Evolutionary conservation across 2,888 invertebrate species (phyloP), one percentile per base, ranked within the genome.

Genomic region (Rhorus exstirpatorius): DNA sequence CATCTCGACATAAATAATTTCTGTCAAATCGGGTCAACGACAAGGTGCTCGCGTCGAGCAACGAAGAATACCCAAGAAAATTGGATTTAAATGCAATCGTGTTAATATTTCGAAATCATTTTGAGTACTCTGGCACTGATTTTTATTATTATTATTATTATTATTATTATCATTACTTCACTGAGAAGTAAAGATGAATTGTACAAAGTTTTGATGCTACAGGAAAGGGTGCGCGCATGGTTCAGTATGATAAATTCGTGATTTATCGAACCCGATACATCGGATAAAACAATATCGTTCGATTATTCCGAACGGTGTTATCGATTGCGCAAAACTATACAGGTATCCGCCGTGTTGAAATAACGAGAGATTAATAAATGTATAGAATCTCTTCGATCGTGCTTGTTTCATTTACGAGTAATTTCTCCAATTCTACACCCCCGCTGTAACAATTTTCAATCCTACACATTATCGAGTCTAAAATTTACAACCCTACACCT

Each of bases 141-240:
- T 44, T 44, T 35, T 14, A 7, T 24, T 3, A 49, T 38, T 35
- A n/a, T n/a, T n/a, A n/a, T n/a, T n/a, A n/a, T n/a, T n/a, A n/a
- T n/a, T n/a, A n/a, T n/a, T n/a, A n/a, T n/a, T n/a, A n/a, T n/a
- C 10, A 21, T 24, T 35, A 26, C 24, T 21, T 63, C 14, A 10
- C n/a, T 21, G 21, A 24, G 4, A 6, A 31, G 31, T 46, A 19
- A 55, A 26, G 8, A 35, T 35, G 8, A 46, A 71, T 71, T 78
- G 79, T 79, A 79, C 72, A 67, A 70, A 78, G 17, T 61, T 60
- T 79, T 21, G 26, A 58, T 26, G 17, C 1, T 7, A 6, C 24
- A 8, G 49, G 8, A 38, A 38, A n/a, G 31, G 19, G 26, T 49
- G 21, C 24, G 17, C 17, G 14, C 4, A 0, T 24, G 31, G 14